Evolutionary conservation across 2,888 invertebrate genomes (phyloP), one percentile per base, ranked within the genome.

Genomic region (Lasioglossum pauxillum): DNA sequence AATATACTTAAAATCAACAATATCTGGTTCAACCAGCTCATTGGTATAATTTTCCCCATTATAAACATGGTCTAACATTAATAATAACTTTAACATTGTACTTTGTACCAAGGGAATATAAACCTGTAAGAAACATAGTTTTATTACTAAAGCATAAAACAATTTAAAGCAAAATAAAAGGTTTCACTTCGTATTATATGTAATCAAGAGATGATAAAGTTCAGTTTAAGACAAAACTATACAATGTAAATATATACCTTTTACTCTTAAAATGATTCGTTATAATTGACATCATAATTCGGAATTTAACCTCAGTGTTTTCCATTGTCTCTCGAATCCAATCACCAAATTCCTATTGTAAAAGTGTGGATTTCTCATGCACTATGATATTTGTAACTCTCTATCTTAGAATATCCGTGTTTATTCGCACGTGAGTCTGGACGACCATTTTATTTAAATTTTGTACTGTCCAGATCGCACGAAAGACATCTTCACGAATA

Each of bases 1-100:
- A 77, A 73, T 60, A 93, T 83, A 78, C 93, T 93, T 72, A 88
- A 79, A 75, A 91, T 79, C 67, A 64, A 64, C 64, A 94, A 79
- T 82, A 94, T 91, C 82, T 93, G 92, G 83, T 94, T 94, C 75
- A 93, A 91, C 92, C 93, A 91, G 84, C 94, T 94, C 88, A 93
- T 93, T n/a, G 93, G 92, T 80, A 94, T 89, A 83, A 90, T 78
- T 81, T 86, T 88, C 19, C 82, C 83, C 90, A 90, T 85, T 79
- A 41, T 79, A 69, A 82, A 82, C 27, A 69, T 85, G 72, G 74
- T 73, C n/a, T 38, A 38, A 38, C 53, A 85, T 74, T 67, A 46
- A 75, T 80, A 60, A 7, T 77, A 77, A 35, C 57, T 75, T 53
- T 46, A 75, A 46, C 27, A 78, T 86, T 87, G 78, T 82, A 86